phyloP scores from a whole-genome alignment of 2,888 invertebrate genomes.

The Pammene fasciana region DNA sequence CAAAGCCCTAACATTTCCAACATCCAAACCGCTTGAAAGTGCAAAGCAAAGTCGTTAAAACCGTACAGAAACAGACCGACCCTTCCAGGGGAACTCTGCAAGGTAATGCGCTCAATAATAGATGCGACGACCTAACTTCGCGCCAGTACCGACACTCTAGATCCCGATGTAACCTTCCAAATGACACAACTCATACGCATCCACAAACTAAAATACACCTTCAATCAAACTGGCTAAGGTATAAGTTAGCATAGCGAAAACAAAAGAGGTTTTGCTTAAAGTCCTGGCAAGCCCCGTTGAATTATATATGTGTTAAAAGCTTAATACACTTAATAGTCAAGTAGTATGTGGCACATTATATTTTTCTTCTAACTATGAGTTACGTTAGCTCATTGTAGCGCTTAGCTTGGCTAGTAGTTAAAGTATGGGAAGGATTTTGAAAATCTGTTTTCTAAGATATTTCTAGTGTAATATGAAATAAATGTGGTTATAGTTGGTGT shows the following conservation, averaged over 20 bases:
- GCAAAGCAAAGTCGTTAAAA: constrained; percentile 28
- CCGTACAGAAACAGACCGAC: constrained; percentile 26
- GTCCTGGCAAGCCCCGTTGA: constrained; percentile 60
- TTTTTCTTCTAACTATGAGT: constrained; percentile 53
- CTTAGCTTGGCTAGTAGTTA: constrained; percentile 3
- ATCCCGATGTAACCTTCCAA: constrained; percentile 52
- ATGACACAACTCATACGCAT: constrained; percentile 19
- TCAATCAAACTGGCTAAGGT: constrained; percentile 44
- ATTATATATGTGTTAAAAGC: constrained; percentile 81
- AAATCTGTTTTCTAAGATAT: constrained; percentile 21
- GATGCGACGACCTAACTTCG: constrained; percentile 79
- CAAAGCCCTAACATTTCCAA: background rate
- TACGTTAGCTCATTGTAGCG: constrained; percentile 25
- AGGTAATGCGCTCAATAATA: constrained; percentile 79
- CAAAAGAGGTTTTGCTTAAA: constrained; percentile 50
- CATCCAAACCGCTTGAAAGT: constrained; percentile 4
- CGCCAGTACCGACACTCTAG: constrained; percentile 72
- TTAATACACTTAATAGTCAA: constrained; percentile 76
- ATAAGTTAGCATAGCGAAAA: constrained; percentile 40
- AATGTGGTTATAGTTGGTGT: no score
- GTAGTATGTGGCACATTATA: constrained; percentile 57
- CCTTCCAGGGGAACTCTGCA: constrained; percentile 53
- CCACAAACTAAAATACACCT: constrained; percentile 49
- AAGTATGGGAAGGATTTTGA: constrained; percentile 19
- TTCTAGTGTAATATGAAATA: background rate